phyloP scores from a whole-genome alignment of 2,113 vertebrate genomes.

The Butorides virescens region DNA sequence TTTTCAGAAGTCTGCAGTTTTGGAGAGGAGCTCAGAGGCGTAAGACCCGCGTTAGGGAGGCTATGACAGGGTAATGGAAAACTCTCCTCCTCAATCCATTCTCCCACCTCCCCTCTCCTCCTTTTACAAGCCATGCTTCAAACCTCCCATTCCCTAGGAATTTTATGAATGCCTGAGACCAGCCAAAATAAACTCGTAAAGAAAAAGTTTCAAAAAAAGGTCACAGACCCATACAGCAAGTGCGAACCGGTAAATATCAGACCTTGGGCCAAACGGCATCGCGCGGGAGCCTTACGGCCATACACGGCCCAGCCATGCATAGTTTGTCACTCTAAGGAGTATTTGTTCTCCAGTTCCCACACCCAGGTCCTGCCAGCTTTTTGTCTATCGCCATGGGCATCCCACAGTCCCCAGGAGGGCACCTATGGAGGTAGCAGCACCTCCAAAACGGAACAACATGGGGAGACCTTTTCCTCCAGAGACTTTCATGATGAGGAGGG shows the following conservation, averaged over 20 bases:
- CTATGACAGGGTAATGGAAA: slow-evolving; percentile 70
- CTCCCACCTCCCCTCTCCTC: slow-evolving; percentile 72
- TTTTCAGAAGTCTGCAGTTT: slow-evolving; percentile 46
- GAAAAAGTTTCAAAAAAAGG: slow-evolving; percentile 78
- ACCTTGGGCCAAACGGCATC: neutral
- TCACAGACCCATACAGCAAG: slow-evolving; percentile 76
- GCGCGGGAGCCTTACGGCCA: neutral
- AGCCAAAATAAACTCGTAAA: slow-evolving; percentile 87
- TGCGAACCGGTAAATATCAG: slow-evolving; percentile 74
- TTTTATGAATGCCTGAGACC: slow-evolving; percentile 82
- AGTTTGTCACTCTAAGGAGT: neutral
- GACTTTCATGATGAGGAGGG: neutral
- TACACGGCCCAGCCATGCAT: rapidly evolving
- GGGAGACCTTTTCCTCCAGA: neutral
- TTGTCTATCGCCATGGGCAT: neutral
- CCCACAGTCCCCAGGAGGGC: neutral
- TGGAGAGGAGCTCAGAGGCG: slow-evolving; percentile 43
- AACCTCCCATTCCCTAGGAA: slow-evolving; percentile 80
- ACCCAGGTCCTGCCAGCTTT: neutral
- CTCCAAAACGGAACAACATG: rapidly evolving
- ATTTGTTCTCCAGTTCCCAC: neutral
- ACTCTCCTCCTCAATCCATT: slow-evolving; percentile 51
- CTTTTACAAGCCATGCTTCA: slow-evolving; percentile 81
- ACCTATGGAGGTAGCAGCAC: neutral
- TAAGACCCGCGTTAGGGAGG: slow-evolving; percentile 42